Percentiles rank a stretch among this genome's conserved stretches.
Conservation (phyloP, 2,888 invertebrate genomes). For the Eulithis testata region DNA sequence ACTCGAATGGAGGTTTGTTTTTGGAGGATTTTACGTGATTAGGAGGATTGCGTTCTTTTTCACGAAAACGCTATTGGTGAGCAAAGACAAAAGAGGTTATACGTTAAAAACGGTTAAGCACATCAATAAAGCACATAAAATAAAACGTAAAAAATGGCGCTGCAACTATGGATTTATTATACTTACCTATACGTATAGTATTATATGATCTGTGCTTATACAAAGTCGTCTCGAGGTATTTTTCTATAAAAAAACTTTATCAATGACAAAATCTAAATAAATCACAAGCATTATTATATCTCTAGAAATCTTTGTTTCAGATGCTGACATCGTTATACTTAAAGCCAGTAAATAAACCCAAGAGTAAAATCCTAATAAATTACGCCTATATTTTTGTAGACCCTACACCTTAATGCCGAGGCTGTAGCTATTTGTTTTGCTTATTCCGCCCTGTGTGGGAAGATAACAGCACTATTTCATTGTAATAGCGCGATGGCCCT, state of each 20-base stretch:
- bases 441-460: constrained; percentile 59
- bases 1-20: constrained; percentile 14
- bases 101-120: too few relatives aligned
- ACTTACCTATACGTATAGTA: too few relatives aligned
- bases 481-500: constrained; percentile 73
- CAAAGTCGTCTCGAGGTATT: too few relatives aligned
- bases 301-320: too few relatives aligned
- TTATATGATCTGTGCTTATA: too few relatives aligned
- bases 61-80: not conserved
- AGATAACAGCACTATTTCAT: constrained; percentile 74
- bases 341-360: not conserved
- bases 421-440: constrained; percentile 66
- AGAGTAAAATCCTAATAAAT: constrained; percentile 14
- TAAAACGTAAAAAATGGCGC: too few relatives aligned
- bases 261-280: too few relatives aligned
- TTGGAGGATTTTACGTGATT: constrained; percentile 1
- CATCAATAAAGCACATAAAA: too few relatives aligned
- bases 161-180: too few relatives aligned
- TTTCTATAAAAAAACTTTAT: too few relatives aligned
- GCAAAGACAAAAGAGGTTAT: not conserved
- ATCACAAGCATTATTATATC: too few relatives aligned
- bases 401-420: constrained; percentile 15
- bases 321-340: too few relatives aligned
- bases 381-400: constrained; percentile 8
- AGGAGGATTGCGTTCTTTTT: not conserved